A percentile compares a stretch with the other conserved stretches of the same genome.
Conservation (phyloP, 2,797 vertebrate genomes). For the Kryptopterus vitreolus region DNA sequence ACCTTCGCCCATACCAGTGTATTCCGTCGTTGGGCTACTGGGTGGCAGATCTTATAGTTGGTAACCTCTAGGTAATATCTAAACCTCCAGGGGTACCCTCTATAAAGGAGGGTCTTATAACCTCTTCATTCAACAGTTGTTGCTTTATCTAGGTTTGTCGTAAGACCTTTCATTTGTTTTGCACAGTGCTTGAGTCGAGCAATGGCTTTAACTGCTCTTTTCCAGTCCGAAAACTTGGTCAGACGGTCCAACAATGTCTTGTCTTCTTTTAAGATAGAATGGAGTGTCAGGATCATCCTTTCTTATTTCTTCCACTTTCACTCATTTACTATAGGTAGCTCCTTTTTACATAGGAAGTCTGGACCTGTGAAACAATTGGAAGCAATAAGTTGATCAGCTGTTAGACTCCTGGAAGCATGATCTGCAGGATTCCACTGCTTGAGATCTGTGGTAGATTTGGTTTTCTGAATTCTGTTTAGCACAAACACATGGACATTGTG, state of each 20-base stretch:
- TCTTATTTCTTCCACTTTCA: not conserved
- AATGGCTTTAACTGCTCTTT: conserved; percentile 40
- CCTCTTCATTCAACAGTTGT: conserved; percentile 27
- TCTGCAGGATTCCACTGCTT: no score
- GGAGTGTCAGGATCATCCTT: conserved; percentile 3
- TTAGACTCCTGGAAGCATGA: not conserved
- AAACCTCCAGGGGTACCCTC: no score
- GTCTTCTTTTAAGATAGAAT: conserved; percentile 7
- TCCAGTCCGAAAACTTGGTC: conserved; percentile 50
- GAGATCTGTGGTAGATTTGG: no score
- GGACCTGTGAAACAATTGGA: no score
- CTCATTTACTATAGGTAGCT: not conserved
- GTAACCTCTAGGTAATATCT: no score
- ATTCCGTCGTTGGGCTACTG: no score
- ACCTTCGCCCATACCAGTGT: no score
- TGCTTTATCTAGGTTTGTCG: not conserved
- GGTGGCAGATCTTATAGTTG: no score
- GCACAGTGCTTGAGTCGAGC: conserved; percentile 32
- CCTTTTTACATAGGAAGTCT: not conserved
- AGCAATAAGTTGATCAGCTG: not conserved
- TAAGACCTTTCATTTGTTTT: not conserved
- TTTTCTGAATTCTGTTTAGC: no score
- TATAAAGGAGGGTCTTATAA: no score
- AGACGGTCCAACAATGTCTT: conserved; percentile 39
- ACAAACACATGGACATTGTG: no score